Evolutionary conservation across 2,113 vertebrate species (phyloP), one percentile per base, ranked within the genome.

Genomic region (Addax nasomaculatus): DNA sequence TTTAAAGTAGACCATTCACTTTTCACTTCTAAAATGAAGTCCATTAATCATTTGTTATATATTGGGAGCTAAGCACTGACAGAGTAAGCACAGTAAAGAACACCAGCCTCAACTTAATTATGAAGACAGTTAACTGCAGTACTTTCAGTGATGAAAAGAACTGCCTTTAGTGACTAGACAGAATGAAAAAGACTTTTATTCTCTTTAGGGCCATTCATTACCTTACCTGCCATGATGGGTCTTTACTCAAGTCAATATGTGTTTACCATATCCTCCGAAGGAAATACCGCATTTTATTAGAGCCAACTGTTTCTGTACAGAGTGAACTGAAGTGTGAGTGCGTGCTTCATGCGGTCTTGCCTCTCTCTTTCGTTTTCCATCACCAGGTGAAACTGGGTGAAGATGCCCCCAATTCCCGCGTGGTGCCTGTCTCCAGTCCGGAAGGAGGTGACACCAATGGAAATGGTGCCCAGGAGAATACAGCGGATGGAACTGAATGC

Each of bases 351-450:
- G 29, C 17, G 27, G 7, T 62, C 33, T 96, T 81, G 19, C 89
- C 23, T 86, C 21, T 23, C 36, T 84, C 15, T 80, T 84, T 96
- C 96, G 36, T 55, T 97, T 97, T 97, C 96, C 94, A 62, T 60
- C 2, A 0, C 78, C 89, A 99, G 99, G 99, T 99, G 96, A 99
- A 99, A 98, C 78, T 99, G 93, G 99, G 99, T 85, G 99, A 99
- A 53, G 99, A 99, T 96, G 99, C 99, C 6, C 99, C 99, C 45
- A 99, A 99, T 98, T 99, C 99, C 83, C 99, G 99, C 94, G 99
- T 99, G 98, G 99, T 99, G 64, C 99, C 99, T 93, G 98, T 99
- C 78, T 98, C 99, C 33, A 99, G 97, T 90, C 98, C 89, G 67
- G 97, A 94, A 55, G 97, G 97, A 64, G 94, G 93, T 23, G 93